Conservation (phyloP, 2,113 vertebrate species). For the Galbula dea region DNA sequence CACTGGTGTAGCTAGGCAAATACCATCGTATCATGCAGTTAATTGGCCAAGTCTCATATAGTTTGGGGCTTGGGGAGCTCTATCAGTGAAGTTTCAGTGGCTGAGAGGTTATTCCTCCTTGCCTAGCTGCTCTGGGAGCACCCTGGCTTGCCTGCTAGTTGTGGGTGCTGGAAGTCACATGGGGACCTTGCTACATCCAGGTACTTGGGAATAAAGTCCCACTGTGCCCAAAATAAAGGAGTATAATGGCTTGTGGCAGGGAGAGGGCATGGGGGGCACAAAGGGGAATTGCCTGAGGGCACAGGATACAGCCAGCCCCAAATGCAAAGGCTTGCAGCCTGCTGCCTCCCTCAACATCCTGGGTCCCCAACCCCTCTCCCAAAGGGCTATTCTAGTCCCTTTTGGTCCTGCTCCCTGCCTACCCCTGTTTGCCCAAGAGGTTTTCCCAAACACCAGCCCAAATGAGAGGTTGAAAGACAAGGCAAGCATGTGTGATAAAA, state of each 20-base stretch:
- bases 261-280: no score
- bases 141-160: neutral
- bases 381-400: neutral
- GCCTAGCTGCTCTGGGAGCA: neutral
- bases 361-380: neutral
- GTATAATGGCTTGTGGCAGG: neutral
- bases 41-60: neutral
- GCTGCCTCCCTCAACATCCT: neutral
- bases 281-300: neutral
- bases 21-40: rapidly evolving
- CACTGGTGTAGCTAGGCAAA: neutral
- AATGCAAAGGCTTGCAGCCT: neutral
- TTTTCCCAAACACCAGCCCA: neutral
- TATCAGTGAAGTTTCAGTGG: neutral
- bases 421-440: rapidly evolving
- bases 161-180: neutral
- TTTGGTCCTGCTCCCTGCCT: neutral
- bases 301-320: neutral
- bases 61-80: neutral
- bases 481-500: neutral
- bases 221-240: rapidly evolving
- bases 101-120: neutral
- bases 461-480: neutral
- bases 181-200: neutral
- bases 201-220: neutral